Conservation (phyloP, 2,113 vertebrate genomes). For the Nerophis lumbriciformis region DNA sequence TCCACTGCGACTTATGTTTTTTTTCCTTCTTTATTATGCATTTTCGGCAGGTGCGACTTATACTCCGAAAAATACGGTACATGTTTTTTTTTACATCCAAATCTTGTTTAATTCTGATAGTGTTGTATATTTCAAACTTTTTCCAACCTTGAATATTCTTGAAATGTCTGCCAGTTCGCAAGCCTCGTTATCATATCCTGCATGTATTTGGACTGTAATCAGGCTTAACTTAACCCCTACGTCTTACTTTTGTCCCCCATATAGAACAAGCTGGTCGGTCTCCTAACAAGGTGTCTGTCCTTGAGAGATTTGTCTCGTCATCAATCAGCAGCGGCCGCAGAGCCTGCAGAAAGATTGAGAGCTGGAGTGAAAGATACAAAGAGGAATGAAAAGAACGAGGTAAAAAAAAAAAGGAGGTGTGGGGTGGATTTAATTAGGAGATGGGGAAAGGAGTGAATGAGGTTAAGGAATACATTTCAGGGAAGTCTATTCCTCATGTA, state of each 20-base stretch:
- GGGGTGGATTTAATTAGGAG: conserved; percentile 43
- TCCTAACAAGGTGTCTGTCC: conserved; percentile 61
- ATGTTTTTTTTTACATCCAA: too few relatives aligned
- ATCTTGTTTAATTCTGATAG: too few relatives aligned
- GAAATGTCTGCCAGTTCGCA: neutral
- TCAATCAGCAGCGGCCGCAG: conserved; percentile 49
- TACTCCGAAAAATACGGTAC: too few relatives aligned
- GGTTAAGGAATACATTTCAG: conserved; percentile 28
- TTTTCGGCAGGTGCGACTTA: too few relatives aligned
- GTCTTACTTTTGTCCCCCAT: conserved; percentile 20
- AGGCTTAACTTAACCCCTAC: conserved; percentile 2
- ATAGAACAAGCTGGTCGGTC: conserved; percentile 40
- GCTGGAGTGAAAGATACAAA: conserved; percentile 3
- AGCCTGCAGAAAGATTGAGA: conserved; percentile 43
- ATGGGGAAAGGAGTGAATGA: conserved; percentile 39
- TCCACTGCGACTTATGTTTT: too few relatives aligned
- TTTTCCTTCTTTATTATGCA: too few relatives aligned
- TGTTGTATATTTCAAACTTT: too few relatives aligned
- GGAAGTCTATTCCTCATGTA: conserved; percentile 13
- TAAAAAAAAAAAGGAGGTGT: neutral
- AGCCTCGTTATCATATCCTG: conserved; percentile 1
- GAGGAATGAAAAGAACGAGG: conserved; percentile 11
- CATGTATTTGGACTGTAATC: conserved; percentile 19
- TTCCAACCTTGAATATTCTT: neutral
- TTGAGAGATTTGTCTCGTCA: conserved; percentile 59